Evolutionary conservation across 1,140 invertebrate genomes (phyloP).

Genomic region (Ceratina japonica): DNA sequence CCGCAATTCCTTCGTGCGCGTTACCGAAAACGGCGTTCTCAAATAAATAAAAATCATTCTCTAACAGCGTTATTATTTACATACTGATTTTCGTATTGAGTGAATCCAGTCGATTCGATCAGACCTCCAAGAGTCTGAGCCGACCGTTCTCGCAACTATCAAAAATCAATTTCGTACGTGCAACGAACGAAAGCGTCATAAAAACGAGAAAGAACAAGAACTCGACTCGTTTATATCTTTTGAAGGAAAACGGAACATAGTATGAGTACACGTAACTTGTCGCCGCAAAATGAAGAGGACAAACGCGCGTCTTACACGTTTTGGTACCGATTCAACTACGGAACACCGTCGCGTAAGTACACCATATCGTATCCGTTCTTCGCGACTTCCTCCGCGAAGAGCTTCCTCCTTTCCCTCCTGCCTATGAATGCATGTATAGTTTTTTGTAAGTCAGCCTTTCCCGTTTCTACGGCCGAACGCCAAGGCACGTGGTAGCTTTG

Average conservation of each 20-base stretch:
- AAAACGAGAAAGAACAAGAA: neutral
- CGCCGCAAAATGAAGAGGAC: neutral
- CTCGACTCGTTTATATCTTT: neutral
- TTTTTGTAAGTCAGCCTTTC: conserved; percentile 51
- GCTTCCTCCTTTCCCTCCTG: neutral
- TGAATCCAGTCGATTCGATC: too few relatives aligned
- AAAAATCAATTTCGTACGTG: too few relatives aligned
- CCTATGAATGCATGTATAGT: conserved; percentile 19
- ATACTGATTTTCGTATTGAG: too few relatives aligned
- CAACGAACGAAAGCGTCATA: too few relatives aligned
- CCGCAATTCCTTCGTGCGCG: neutral
- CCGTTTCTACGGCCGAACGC: conserved; percentile 37
- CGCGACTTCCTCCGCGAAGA: neutral
- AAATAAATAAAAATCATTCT: neutral
- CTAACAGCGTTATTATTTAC: neutral
- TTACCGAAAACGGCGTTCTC: neutral
- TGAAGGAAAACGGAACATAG: conserved; percentile 7
- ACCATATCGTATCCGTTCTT: neutral
- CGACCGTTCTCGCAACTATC: too few relatives aligned
- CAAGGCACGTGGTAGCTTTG: conserved; percentile 47
- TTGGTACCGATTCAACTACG: conserved; percentile 31
- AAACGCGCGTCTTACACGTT: conserved; percentile 5
- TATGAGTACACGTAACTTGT: neutral
- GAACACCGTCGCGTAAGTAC: conserved; percentile 58
- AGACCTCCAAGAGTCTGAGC: too few relatives aligned